Evolutionary conservation across 92 coral and sea anemone species (phyloP).

Genomic region (Porites cylindrica): DNA sequence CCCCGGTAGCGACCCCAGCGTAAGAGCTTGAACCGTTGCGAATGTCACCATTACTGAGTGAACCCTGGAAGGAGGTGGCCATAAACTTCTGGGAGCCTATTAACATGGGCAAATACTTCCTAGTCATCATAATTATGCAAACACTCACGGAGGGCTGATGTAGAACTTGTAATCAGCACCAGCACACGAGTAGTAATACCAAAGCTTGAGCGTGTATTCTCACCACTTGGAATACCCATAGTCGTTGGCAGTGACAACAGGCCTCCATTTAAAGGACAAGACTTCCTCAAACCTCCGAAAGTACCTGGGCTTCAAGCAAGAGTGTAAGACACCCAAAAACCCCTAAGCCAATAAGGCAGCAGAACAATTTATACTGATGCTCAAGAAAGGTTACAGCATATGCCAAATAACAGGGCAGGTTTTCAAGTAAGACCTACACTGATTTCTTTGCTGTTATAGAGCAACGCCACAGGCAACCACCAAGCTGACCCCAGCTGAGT

Average conservation of each 20-base stretch:
- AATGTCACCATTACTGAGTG: no score
- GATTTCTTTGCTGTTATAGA: no score
- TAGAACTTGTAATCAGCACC: conserved; percentile 10
- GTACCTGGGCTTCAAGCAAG: conserved; percentile 31
- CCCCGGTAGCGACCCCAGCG: no score
- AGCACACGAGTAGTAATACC: background rate
- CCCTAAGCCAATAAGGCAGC: conserved; percentile 44
- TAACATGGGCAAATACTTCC: conserved; percentile 31
- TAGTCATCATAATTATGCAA: conserved; percentile 36
- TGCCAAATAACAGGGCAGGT: conserved; percentile 13
- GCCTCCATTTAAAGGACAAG: conserved; percentile 44
- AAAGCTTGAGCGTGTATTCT: no score
- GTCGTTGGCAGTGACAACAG: background rate
- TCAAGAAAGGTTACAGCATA: conserved; percentile 44
- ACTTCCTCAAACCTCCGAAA: conserved; percentile 27
- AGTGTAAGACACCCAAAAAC: conserved; percentile 33
- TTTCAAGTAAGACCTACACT: background rate
- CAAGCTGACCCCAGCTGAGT: no score
- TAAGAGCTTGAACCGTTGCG: no score
- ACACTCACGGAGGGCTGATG: conserved; percentile 5
- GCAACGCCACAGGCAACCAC: no score
- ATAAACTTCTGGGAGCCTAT: conserved; percentile 1
- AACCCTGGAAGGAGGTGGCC: no score
- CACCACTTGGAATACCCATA: no score
- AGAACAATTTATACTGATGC: conserved; percentile 44